These are phyloP conservation scores for Lymantria monacha DNA, from an alignment of 2,888 invertebrate genomes.

Conservation along the genomic window DNA sequence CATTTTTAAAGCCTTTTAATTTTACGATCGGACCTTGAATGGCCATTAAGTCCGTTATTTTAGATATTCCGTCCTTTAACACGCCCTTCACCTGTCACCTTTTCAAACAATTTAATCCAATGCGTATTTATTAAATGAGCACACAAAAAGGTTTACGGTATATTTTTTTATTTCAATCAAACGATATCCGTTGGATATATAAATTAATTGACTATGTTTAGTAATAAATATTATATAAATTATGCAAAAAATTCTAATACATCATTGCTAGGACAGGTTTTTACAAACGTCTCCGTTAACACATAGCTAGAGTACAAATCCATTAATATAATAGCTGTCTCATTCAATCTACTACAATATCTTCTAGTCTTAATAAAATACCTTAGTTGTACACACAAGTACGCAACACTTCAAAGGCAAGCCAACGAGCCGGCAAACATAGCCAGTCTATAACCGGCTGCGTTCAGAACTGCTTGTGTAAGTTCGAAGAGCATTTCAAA, in stretches of 20 bases:
- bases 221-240: too few relatives aligned
- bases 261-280: too few relatives aligned
- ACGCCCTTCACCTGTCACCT: constrained; percentile 32
- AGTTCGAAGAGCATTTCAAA: constrained; percentile 10
- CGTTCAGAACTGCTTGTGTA: constrained; percentile 25
- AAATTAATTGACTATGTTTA: too few relatives aligned
- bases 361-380: neutral
- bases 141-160: too few relatives aligned
- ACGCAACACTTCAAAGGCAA: neutral
- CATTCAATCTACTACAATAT: constrained; percentile 22
- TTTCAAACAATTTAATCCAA: constrained; percentile 6
- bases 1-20: constrained; percentile 7
- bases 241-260: too few relatives aligned
- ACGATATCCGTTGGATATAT: too few relatives aligned
- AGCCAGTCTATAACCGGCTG: constrained; percentile 27
- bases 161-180: too few relatives aligned
- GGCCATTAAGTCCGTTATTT: constrained; percentile 37
- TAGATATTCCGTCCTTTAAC: constrained; percentile 29
- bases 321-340: constrained; percentile 35
- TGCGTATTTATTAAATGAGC: too few relatives aligned
- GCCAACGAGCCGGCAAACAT: constrained; percentile 13
- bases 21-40: constrained; percentile 24
- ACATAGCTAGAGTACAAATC: constrained; percentile 28
- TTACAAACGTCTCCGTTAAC: too few relatives aligned
- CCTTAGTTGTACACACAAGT: too few relatives aligned